A percentile compares a stretch with the other conserved stretches of the same genome.
phyloP scores from a whole-genome alignment of 1,140 invertebrate species.

The Geopemphigus sp. region DNA sequence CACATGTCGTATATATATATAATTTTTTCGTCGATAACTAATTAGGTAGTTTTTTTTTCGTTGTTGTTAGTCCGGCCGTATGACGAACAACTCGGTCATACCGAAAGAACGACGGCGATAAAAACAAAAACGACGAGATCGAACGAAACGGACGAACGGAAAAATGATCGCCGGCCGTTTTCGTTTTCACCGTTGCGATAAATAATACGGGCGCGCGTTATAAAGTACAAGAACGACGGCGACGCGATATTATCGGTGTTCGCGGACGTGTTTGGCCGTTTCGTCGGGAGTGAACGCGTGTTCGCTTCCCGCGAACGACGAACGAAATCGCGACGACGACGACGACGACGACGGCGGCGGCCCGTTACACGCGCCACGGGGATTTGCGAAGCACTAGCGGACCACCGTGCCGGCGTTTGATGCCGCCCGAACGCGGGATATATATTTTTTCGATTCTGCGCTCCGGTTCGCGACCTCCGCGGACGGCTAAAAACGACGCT shows the following conservation, averaged over 20 bases:
- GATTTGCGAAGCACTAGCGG: constrained; percentile 15
- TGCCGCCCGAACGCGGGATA: background rate
- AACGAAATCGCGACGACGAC: background rate
- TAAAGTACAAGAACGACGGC: too few species aligned
- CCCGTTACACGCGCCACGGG: background rate
- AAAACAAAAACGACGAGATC: background rate
- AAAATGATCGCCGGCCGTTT: background rate
- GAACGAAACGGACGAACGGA: background rate
- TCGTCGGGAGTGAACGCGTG: too few species aligned
- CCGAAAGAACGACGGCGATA: background rate
- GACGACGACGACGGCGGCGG: background rate
- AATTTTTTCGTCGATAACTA: background rate
- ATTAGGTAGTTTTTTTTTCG: background rate
- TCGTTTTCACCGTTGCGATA: too few species aligned
- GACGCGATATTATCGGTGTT: too few species aligned
- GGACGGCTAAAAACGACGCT: background rate
- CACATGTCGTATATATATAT: constrained; percentile 17
- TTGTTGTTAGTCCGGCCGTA: background rate
- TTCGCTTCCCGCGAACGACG: background rate
- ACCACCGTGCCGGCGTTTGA: background rate
- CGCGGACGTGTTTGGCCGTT: too few species aligned
- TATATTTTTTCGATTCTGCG: constrained; percentile 4
- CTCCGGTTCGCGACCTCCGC: constrained; percentile 29
- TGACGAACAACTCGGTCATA: background rate
- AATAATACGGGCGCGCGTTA: too few species aligned